phyloP scores from a whole-genome alignment of 2,888 invertebrate genomes.

The Bruchidius siliquastri region DNA sequence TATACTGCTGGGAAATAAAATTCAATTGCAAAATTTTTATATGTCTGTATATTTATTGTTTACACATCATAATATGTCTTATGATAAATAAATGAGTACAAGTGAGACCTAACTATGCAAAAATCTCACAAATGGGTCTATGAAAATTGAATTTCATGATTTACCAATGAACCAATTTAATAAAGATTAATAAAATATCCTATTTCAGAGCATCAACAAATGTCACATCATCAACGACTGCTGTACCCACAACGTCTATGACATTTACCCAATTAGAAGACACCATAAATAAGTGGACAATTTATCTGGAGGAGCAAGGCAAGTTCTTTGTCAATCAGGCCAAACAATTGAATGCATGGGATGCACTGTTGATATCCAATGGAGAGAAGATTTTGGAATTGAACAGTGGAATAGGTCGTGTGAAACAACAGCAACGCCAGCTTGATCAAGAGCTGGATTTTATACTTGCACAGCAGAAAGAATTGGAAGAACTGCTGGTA shows the following conservation, averaged over 20 bases:
- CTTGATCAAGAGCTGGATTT: slow-evolving; percentile 92
- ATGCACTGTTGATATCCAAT: slow-evolving; percentile 80
- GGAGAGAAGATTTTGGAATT: slow-evolving; percentile 88
- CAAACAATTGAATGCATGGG: slow-evolving; percentile 94
- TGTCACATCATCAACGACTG: slow-evolving; percentile 29
- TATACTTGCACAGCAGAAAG: slow-evolving; percentile 86
- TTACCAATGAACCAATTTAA: no score
- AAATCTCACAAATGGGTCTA: no score
- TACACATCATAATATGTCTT: no score
- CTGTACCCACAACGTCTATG: slow-evolving; percentile 48
- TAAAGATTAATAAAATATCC: no score
- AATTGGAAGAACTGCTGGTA: slow-evolving; percentile 79
- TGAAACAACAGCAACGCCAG: slow-evolving; percentile 83
- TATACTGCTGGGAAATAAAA: no score
- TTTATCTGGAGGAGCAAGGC: slow-evolving; percentile 89
- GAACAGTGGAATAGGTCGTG: slow-evolving; percentile 81
- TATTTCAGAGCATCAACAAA: slow-evolving; percentile 21
- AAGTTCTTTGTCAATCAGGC: slow-evolving; percentile 90
- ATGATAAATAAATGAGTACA: no score
- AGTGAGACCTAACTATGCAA: no score
- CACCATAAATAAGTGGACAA: slow-evolving; percentile 88
- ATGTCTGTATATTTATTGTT: no score
- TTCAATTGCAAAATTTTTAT: no score
- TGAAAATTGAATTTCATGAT: no score
- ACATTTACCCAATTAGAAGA: slow-evolving; percentile 86